phyloP scores from a whole-genome alignment of 2,113 vertebrate species.

The Poeciliopsis prolifica region DNA sequence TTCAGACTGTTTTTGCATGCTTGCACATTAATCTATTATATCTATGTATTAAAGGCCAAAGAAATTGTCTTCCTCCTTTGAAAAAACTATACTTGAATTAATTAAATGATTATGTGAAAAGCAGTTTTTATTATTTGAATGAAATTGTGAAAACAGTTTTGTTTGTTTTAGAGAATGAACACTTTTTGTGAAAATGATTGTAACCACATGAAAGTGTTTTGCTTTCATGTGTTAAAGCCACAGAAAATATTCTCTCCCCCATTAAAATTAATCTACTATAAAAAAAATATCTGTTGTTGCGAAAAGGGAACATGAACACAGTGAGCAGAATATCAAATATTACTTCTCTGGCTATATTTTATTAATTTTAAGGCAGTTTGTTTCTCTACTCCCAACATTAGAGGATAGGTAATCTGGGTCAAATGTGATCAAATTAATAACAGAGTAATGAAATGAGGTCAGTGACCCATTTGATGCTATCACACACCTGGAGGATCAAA shows the following conservation, averaged over 20 bases:
- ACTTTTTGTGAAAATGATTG: background rate
- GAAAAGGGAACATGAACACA: no score
- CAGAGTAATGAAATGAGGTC: slow-evolving; percentile 58
- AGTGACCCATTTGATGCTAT: slow-evolving; percentile 65
- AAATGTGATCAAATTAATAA: slow-evolving; percentile 65
- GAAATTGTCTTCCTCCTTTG: background rate
- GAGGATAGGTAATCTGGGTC: slow-evolving; percentile 40
- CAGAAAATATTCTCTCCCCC: background rate
- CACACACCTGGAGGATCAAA: slow-evolving; percentile 79
- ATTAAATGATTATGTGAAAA: slow-evolving; percentile 29
- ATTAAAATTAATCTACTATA: no score
- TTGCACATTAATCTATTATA: slow-evolving; percentile 6
- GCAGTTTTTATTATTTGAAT: slow-evolving; percentile 49
- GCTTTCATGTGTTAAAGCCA: background rate
- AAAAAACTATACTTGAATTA: slow-evolving; percentile 5
- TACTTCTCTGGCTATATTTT: background rate
- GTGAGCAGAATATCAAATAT: no score
- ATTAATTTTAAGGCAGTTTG: slow-evolving; percentile 12
- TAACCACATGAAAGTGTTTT: background rate
- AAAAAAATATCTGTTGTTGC: no score
- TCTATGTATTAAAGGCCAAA: background rate
- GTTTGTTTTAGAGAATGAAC: background rate
- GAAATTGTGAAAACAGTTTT: slow-evolving; percentile 33
- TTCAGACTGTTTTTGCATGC: slow-evolving; percentile 22
- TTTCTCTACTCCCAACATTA: slow-evolving; percentile 11